Conservation (phyloP, 2,888 invertebrate genomes). For the Germaria angustata region DNA sequence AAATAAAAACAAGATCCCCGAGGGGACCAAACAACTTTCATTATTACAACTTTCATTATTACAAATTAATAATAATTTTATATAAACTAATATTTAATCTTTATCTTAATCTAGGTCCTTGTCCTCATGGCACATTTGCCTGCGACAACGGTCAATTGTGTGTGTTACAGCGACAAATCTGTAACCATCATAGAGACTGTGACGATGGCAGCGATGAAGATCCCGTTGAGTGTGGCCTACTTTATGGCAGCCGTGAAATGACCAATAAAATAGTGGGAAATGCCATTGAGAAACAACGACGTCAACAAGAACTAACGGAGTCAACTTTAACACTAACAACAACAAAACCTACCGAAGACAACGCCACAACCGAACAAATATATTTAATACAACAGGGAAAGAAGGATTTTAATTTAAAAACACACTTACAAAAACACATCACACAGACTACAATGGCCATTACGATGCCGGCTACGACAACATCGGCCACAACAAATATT, state of each 20-base stretch:
- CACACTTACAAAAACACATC: background rate
- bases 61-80: background rate
- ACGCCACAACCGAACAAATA: background rate
- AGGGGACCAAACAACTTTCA: background rate
- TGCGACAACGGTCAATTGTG: constrained; percentile 82
- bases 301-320: constrained; percentile 32
- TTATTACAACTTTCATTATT: too few relatives aligned
- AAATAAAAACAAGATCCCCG: too few relatives aligned
- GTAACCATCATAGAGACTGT: constrained; percentile 81
- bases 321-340: constrained; percentile 7
- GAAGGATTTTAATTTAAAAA: constrained; percentile 48
- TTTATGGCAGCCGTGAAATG: constrained; percentile 78
- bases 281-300: constrained; percentile 74
- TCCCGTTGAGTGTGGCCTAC: constrained; percentile 79
- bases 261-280: constrained; percentile 76
- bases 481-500: constrained; percentile 14
- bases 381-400: constrained; percentile 21
- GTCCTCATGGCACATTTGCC: constrained; percentile 82
- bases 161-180: constrained; percentile 82
- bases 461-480: background rate
- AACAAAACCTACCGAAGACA: background rate
- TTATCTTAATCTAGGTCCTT: constrained; percentile 78
- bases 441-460: constrained; percentile 15
- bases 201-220: constrained; percentile 80
- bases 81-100: background rate